These are phyloP conservation scores for Osmoderma eremita DNA, from an alignment of 2,888 invertebrate genomes.

Conservation along the genomic window DNA sequence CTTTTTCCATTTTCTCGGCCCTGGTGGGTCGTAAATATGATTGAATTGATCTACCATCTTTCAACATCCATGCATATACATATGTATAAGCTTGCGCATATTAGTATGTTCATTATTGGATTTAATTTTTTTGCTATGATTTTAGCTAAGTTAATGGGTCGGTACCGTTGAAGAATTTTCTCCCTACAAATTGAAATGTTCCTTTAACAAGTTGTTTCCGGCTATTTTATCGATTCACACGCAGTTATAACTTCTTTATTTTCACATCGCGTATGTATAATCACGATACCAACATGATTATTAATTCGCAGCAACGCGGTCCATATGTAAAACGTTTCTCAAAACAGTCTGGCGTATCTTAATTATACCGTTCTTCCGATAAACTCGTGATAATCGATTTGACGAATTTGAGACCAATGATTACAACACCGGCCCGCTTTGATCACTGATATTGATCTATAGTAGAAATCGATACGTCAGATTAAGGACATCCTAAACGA, in stretches of 20 bases:
- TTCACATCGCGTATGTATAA: no score
- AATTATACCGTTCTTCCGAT: conserved; percentile 19
- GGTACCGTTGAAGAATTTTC: no score
- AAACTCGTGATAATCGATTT: conserved; percentile 33
- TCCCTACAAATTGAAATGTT: no score
- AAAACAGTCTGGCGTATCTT: neutral
- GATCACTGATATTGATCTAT: conserved; percentile 33
- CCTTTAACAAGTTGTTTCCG: no score
- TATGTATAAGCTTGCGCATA: no score
- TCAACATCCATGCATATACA: conserved; percentile 7
- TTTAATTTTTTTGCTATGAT: no score
- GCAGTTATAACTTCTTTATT: no score
- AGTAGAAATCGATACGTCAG: conserved; percentile 30
- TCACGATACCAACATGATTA: no score
- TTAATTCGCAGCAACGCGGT: neutral
- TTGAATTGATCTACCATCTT: conserved; percentile 17
- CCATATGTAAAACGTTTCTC: no score
- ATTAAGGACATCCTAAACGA: conserved; percentile 15
- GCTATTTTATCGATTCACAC: no score
- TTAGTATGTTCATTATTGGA: no score
- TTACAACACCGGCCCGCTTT: conserved; percentile 27
- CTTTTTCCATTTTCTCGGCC: conserved; percentile 5
- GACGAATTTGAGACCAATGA: conserved; percentile 30
- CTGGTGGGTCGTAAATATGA: conserved; percentile 7
- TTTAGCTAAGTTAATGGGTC: no score